Evolutionary conservation across 2,797 vertebrate species (phyloP), one percentile per base, ranked within the genome.

Genomic region (Gymnocypris eckloni): DNA sequence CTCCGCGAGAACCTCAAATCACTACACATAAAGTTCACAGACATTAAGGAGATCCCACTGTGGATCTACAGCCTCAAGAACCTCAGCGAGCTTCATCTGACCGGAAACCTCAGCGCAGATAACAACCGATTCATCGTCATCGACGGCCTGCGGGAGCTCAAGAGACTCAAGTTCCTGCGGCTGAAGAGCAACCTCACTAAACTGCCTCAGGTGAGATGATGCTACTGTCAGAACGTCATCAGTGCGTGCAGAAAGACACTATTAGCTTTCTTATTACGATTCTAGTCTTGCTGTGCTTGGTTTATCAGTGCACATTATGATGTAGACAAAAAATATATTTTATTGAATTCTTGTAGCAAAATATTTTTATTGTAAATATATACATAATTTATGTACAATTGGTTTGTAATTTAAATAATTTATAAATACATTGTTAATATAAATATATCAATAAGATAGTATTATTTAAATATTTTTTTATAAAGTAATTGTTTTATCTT

Each of bases 61-160:
- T 99, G 98, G 98, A 99, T 99, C 90, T 99, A 99, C 90, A 99
- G 98, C 93, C 92, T 99, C 91, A 99, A 99, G 94, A 99, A 97
- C 15, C 94, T 99, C 66, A 95, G 96, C 45, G 98, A 99, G 93
- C 95, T 99, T 76, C 98, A 99, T 84, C 92, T 99, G 41, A 99
- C 98, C 0, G 98, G 98, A 59, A 99, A 99, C 92, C 93, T 99
- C 92, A 99, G 98, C 0, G 97, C 98, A 0, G 98, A 99, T 67
- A 99, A 99, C 94, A 99, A 99, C 90, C 96, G 98, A 0, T 99
- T 95, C 92, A 99, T 99, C 0, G 96, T 98, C 88, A 98, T 99
- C 0, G 98, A 99, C 0, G 98, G 98, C 11, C 93, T 99, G 15
- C 94, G 98, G 6, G 98, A 99, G 89, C 95, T 99, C 78, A 99